These are phyloP conservation scores for Trissonchulus sp. DNA, from an alignment of 2,888 invertebrate genomes.

Conservation along the genomic window DNA sequence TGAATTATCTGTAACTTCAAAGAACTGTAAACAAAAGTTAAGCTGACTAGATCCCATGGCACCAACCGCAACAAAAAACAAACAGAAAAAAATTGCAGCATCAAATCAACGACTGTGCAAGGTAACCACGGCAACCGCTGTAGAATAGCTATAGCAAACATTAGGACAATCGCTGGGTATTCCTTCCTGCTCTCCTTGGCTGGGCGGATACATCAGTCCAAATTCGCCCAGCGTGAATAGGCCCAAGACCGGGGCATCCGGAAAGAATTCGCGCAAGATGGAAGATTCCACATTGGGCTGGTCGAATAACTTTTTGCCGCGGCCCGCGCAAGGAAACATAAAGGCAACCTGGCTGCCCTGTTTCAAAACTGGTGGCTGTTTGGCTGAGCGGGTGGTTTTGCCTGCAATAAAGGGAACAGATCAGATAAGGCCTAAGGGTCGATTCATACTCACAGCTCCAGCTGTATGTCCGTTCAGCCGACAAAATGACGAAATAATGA, in stretches of 20 bases:
- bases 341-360: constrained; percentile 11
- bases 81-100: too few relatives aligned
- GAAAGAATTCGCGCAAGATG: constrained; percentile 24
- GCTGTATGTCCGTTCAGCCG: too few relatives aligned
- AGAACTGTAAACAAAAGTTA: too few relatives aligned
- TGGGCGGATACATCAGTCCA: constrained; percentile 1
- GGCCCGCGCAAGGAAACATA: constrained; percentile 18
- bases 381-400: background rate
- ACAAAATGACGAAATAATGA: too few relatives aligned
- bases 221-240: constrained; percentile 27
- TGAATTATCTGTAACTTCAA: too few relatives aligned
- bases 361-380: background rate
- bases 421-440: too few relatives aligned
- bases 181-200: background rate
- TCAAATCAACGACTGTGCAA: too few relatives aligned
- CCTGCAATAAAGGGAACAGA: too few relatives aligned
- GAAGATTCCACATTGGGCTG: constrained; percentile 7
- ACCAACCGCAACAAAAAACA: too few relatives aligned
- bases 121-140: background rate
- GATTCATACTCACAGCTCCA: too few relatives aligned
- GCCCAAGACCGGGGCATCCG: constrained; percentile 21
- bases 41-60: too few relatives aligned
- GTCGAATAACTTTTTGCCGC: constrained; percentile 23
- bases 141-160: background rate
- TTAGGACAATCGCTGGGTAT: background rate